Conservation (phyloP, 2,888 invertebrate species). For the Clostera curtula region DNA sequence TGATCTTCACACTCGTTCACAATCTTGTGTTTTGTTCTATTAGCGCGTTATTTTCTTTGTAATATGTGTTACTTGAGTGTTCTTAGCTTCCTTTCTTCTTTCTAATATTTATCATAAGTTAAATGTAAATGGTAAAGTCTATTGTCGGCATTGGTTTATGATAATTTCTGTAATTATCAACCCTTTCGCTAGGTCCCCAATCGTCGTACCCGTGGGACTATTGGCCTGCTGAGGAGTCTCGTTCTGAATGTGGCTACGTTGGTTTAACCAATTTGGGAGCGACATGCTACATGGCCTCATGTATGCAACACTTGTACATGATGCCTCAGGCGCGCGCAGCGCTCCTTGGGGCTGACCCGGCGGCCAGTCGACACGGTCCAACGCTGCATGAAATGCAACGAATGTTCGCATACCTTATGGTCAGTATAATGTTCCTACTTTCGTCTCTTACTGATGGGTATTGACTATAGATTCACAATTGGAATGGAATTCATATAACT, state of each 20-base stretch:
- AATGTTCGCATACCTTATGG: slow-evolving; percentile 95
- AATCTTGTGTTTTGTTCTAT: slow-evolving; percentile 2
- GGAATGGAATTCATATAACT: too few relatives aligned
- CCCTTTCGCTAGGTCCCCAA: slow-evolving; percentile 85
- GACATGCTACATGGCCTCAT: slow-evolving; percentile 98
- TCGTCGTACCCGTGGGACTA: slow-evolving; percentile 97
- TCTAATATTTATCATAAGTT: too few relatives aligned
- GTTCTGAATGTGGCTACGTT: slow-evolving; percentile 95
- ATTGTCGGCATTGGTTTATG: too few relatives aligned
- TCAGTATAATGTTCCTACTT: slow-evolving; percentile 24
- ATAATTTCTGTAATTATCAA: too few relatives aligned
- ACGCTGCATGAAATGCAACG: slow-evolving; percentile 91
- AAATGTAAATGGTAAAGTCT: too few relatives aligned
- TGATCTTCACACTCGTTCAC: too few relatives aligned
- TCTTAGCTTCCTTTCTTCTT: too few relatives aligned
- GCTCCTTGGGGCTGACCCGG: slow-evolving; percentile 84
- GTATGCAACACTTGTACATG: slow-evolving; percentile 98
- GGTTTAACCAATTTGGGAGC: slow-evolving; percentile 96
- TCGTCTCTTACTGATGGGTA: too few relatives aligned
- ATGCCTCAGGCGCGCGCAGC: slow-evolving; percentile 94
- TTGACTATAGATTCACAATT: too few relatives aligned
- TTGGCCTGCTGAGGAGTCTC: slow-evolving; percentile 97
- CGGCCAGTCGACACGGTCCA: slow-evolving; percentile 84
- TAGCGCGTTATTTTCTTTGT: slow-evolving; percentile 1
- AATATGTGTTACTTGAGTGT: slow-evolving; percentile 1